These are phyloP conservation scores for Sclerodermus sp. DNA, from an alignment of 2,888 invertebrate genomes.

Conservation along the genomic window DNA sequence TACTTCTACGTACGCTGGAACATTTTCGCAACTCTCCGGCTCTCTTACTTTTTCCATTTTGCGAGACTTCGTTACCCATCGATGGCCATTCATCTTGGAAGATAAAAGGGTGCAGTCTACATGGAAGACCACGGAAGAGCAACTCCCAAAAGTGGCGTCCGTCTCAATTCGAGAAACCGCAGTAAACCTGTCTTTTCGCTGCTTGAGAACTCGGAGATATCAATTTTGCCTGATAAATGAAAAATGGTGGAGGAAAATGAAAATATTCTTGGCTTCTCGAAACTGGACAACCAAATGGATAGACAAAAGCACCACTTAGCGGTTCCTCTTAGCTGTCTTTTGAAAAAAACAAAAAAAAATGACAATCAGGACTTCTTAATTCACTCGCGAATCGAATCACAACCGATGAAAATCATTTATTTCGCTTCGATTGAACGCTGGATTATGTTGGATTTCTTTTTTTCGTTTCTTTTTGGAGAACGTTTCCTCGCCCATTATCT, in stretches of 20 bases:
- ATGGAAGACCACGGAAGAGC: constrained; percentile 21
- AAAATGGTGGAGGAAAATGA: too few relatives aligned
- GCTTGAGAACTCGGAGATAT: too few relatives aligned
- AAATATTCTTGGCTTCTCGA: too few relatives aligned
- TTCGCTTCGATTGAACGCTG: constrained; percentile 47
- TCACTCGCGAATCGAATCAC: constrained; percentile 1
- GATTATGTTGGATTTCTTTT: constrained; percentile 12
- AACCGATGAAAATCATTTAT: constrained; percentile 22
- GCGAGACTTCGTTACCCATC: too few relatives aligned
- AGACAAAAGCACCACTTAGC: constrained; percentile 49
- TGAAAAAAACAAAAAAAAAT: too few relatives aligned
- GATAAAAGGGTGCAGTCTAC: constrained; percentile 13
- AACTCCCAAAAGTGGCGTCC: background rate
- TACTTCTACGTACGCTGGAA: too few relatives aligned
- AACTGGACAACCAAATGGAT: constrained; percentile 50
- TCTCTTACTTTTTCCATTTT: too few relatives aligned
- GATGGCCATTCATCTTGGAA: constrained; percentile 15
- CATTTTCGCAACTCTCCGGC: too few relatives aligned
- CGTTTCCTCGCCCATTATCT: background rate
- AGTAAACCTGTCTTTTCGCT: too few relatives aligned
- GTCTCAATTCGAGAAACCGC: too few relatives aligned
- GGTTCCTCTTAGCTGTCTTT: constrained; percentile 2
- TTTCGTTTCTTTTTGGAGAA: constrained; percentile 7
- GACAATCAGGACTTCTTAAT: background rate
- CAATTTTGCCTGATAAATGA: too few relatives aligned